Evolutionary conservation across 2,888 invertebrate species (phyloP), one percentile per base, ranked within the genome.

Genomic region (Scaptomyza flava): DNA sequence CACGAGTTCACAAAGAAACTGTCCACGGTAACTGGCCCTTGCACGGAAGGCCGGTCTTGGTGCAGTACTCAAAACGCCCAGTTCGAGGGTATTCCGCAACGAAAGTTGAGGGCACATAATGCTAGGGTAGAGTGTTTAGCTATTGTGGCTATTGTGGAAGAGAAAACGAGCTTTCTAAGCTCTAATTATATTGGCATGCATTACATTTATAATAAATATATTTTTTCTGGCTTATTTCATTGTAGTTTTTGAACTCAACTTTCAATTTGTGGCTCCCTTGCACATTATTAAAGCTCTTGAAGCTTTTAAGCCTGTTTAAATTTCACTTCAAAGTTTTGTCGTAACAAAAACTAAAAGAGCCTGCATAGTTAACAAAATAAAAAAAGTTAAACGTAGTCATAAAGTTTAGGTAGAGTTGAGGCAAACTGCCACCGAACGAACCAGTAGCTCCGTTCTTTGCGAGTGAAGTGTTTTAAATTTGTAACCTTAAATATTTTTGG

Each of bases 341-440:
- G 38, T 12, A 42, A 50, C 14, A 50, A 47, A 47, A 45, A 67
- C 56, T 66, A 68, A 59, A 62, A 31, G 30, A 62, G 11, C 60
- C 56, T 50, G 59, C 68, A 70, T 73, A 73, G 62, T 74, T 30
- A 17, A 51, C 46, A 54, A 47, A 38, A 58, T n/a, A 27, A 41
- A 27, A 45, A 42, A 38, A 48, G 34, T 34, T 5, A 47, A 7
- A 11, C n/a, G 54, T 59, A 48, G 47, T 59, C 64, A 48, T 38
- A 17, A 43, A 53, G 50, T 48, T 71, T n/a, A 48, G 50, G 36
- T 38, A 45, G 27, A 23, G 36, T 38, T 41, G 27, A 23, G n/a
- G 27, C 14, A 42, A 20, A 4, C 36, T 33, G 34, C 30, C 6
- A 9, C 23, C n/a, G 8, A 48, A 34, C 30, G 30, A 23, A 9